A percentile compares a stretch with the other conserved stretches of the same genome.
Evolutionary conservation across 64 coral and sea anemone species (phyloP).

Genomic region (Montipora efflorescens): DNA sequence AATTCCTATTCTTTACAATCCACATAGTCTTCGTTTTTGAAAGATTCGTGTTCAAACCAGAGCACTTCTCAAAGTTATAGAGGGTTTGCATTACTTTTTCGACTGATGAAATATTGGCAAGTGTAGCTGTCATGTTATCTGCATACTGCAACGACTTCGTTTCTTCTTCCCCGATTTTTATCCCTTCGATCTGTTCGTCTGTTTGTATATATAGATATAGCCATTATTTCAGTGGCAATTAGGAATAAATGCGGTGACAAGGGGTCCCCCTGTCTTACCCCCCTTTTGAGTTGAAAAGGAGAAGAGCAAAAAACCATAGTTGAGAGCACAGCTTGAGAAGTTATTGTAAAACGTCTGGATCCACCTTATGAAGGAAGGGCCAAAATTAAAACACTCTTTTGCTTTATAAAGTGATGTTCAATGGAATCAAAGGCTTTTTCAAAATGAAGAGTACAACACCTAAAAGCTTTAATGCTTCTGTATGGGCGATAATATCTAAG

Average conservation of each 20-base stretch:
- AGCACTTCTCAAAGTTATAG: too few relatives aligned
- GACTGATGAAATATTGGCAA: too few relatives aligned
- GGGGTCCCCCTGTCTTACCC: not conserved
- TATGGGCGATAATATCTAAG: not conserved
- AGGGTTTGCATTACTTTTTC: too few relatives aligned
- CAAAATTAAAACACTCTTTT: too few relatives aligned
- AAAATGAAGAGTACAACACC: constrained; percentile 10
- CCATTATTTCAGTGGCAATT: not conserved
- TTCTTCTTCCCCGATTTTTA: too few relatives aligned
- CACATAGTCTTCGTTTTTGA: too few relatives aligned
- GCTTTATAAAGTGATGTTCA: not conserved
- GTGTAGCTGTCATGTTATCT: too few relatives aligned
- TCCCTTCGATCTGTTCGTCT: not conserved
- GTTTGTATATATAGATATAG: not conserved
- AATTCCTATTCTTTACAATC: too few relatives aligned
- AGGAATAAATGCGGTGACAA: not conserved
- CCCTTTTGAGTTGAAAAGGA: too few relatives aligned
- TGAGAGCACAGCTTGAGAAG: constrained; percentile 2
- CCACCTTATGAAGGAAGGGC: not conserved
- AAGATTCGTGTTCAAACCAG: too few relatives aligned
- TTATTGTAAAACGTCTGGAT: constrained; percentile 25
- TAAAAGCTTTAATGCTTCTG: not conserved
- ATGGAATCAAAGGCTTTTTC: not conserved
- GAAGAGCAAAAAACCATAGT: not conserved
- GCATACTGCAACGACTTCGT: too few relatives aligned